Conservation (phyloP, 1,140 invertebrate species). For the Apis cerana region DNA sequence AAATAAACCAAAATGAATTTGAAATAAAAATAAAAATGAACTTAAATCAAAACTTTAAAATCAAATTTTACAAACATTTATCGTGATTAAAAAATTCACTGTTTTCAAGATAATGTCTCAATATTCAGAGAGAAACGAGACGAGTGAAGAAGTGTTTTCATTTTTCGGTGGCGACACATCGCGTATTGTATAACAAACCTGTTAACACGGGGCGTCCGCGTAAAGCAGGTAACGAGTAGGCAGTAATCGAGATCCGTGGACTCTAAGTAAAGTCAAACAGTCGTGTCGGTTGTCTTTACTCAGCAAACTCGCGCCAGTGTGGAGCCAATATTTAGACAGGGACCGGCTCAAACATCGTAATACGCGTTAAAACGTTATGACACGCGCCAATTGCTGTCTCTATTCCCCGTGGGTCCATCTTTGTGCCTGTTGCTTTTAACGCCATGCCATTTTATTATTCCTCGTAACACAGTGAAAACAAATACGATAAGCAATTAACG, state of each 20-base stretch:
- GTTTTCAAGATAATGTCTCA: too few species aligned
- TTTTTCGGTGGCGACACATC: conserved; percentile 11
- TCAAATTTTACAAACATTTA: too few species aligned
- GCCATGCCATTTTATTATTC: background rate
- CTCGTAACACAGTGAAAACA: background rate
- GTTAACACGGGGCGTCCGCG: conserved; percentile 54
- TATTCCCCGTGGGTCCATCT: conserved; percentile 8
- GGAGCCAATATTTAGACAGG: conserved; percentile 71
- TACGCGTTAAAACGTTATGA: conserved; percentile 65
- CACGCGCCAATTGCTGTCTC: conserved; percentile 64
- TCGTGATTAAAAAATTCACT: too few species aligned
- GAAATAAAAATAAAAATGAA: too few species aligned
- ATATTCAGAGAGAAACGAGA: background rate
- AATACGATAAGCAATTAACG: background rate
- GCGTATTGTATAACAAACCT: conserved; percentile 57
- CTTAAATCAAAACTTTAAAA: too few species aligned
- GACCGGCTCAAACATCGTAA: conserved; percentile 67
- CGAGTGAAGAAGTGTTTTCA: background rate
- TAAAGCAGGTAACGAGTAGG: conserved; percentile 59
- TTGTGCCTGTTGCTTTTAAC: background rate
- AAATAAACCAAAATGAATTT: too few species aligned
- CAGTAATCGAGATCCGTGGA: conserved; percentile 73
- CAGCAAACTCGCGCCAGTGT: conserved; percentile 65
- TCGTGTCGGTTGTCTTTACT: conserved; percentile 68
- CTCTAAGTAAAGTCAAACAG: conserved; percentile 74